phyloP scores from a whole-genome alignment of 2,113 vertebrate genomes.

The Odocoileus hemionus region DNA sequence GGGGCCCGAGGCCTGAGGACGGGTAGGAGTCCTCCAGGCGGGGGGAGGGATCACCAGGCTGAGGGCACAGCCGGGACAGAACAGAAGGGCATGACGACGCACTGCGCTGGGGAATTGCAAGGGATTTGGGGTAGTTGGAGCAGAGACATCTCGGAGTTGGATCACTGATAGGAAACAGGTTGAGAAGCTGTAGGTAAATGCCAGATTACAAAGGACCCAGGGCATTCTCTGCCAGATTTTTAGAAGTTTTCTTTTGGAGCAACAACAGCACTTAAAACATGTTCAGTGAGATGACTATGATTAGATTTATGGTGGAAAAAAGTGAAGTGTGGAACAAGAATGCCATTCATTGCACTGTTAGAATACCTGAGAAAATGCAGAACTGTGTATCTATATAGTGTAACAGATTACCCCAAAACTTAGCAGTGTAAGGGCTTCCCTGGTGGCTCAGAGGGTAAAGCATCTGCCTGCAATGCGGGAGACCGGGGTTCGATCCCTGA shows the following conservation, averaged over 20 bases:
- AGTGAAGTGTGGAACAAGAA: background rate
- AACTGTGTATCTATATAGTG: background rate
- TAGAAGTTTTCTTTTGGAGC: conserved; percentile 17
- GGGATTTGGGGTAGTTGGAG: background rate
- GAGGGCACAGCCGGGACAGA: background rate
- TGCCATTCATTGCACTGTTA: background rate
- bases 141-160: background rate
- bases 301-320: background rate
- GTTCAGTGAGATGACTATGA: background rate
- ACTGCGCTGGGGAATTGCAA: background rate
- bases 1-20: background rate
- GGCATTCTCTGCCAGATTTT: background rate
- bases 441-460: background rate
- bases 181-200: background rate
- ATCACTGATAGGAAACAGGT: background rate
- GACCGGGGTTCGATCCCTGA: background rate
- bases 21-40: background rate
- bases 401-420: background rate
- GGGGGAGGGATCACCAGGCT: background rate
- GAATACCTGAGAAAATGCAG: background rate
- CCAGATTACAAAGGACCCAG: background rate
- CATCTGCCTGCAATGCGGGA: rapidly evolving
- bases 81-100: background rate
- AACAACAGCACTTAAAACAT: background rate
- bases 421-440: background rate